These are phyloP conservation scores for Ricordea florida DNA, from an alignment of 92 coral and sea anemone genomes.

Conservation along the genomic window DNA sequence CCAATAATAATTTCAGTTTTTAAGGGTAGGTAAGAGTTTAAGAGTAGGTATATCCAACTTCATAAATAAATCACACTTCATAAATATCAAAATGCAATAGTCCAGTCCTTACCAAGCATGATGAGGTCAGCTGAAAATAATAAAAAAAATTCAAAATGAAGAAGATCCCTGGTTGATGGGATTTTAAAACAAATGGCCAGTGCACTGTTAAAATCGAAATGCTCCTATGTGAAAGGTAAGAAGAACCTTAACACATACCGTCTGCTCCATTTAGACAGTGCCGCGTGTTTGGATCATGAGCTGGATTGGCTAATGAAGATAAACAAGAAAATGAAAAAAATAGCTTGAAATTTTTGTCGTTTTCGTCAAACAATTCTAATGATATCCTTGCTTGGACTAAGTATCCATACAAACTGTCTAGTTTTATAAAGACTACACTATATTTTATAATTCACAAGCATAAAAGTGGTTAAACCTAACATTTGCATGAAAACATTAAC, in stretches of 20 bases:
- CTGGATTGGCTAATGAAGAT: slow-evolving; percentile 78
- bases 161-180: background rate
- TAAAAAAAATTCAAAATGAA: background rate
- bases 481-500: too few relatives aligned
- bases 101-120: slow-evolving; percentile 96
- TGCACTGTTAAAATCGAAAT: background rate
- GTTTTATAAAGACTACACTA: too few relatives aligned
- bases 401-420: too few relatives aligned
- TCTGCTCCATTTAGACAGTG: slow-evolving; percentile 99
- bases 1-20: background rate
- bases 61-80: background rate
- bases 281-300: slow-evolving; percentile 94
- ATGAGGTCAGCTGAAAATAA: slow-evolving; percentile 83
- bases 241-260: too few relatives aligned
- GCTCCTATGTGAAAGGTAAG: background rate
- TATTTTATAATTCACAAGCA: too few relatives aligned
- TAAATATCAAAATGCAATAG: background rate
- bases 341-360: background rate
- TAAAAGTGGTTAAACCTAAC: too few relatives aligned
- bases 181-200: background rate
- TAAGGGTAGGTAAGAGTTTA: too few relatives aligned
- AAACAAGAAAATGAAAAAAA: background rate
- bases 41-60: background rate
- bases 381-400: too few relatives aligned
- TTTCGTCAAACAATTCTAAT: too few relatives aligned